Evolutionary conservation across 2,888 invertebrate genomes (phyloP), one percentile per base, ranked within the genome.

Genomic region (Colletes collaris): DNA sequence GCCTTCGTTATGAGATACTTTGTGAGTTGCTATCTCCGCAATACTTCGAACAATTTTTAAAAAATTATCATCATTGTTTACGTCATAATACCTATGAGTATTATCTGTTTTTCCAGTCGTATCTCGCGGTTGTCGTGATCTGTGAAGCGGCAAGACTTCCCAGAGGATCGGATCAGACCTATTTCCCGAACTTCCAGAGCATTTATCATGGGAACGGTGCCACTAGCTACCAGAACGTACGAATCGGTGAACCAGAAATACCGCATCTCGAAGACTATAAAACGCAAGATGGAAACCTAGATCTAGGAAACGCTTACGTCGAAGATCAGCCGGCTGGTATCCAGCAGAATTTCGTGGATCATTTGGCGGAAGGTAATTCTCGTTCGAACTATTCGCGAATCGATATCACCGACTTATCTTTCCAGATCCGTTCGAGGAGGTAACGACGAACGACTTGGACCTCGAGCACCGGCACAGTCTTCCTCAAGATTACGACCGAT

Each of bases 201-300:
- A 83, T 90, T 37, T 85, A 91, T 81, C 91, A 91, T 53, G 90
- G 91, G 0, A 85, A 91, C 58, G 91, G 90, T 50, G 92, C 92
- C 3, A 91, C 90, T 27, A 91, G 92, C 74, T 92, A 35, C 44
- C 27, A 58, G 2, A 7, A 46, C 37, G n/a, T 3, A 11, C 19
- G 6, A 60, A 16, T 11, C 0, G 19, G 11, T 0, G 19, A 5
- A 11, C 19, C 19, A 0, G 60, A 6, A 46, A 44, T 13, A 11
- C 0, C 46, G 46, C 44, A 19, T 19, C 13, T 27, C 44, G 44
- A 44, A 19, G 60, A 46, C 6, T 60, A 27, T 7, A 60, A 44
- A 1, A 6, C 7, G 11, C 60, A 46, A 3, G 60, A 60, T 40
- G 60, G 19, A 13, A 46, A 46, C 13, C 11, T 46, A 7, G 60